A percentile compares a stretch with the other conserved stretches of the same genome.
phyloP scores from a whole-genome alignment of 2,113 vertebrate genomes.

The Tinamus guttatus region DNA sequence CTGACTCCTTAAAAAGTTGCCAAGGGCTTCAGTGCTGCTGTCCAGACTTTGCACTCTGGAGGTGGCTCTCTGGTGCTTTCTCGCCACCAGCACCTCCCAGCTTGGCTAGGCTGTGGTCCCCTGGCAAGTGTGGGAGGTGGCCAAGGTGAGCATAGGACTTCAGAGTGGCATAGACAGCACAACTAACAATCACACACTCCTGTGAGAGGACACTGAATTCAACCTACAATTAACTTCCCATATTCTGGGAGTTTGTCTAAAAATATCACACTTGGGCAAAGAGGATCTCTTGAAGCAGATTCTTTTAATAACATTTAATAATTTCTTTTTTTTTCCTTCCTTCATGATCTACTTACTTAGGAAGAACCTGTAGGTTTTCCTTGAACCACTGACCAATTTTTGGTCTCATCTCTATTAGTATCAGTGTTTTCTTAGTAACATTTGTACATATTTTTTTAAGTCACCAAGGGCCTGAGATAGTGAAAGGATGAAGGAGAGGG shows the following conservation, averaged over 20 bases:
- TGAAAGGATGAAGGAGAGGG: not conserved
- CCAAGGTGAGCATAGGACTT: not conserved
- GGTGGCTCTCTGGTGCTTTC: not conserved
- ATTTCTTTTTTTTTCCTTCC: too few relatives aligned
- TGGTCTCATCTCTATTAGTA: not conserved
- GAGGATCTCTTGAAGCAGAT: not conserved
- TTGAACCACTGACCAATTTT: not conserved
- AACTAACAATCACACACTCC: not conserved
- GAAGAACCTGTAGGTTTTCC: not conserved
- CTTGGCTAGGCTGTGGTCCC: fast-evolving
- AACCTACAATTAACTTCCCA: not conserved
- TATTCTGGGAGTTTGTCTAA: not conserved
- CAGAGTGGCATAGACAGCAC: fast-evolving
- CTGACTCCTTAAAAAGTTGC: not conserved
- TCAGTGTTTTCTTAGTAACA: not conserved
- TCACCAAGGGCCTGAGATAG: not conserved
- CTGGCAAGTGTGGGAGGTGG: not conserved
- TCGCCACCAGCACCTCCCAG: fast-evolving
- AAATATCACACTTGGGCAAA: not conserved
- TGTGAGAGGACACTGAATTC: not conserved
- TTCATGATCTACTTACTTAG: not conserved
- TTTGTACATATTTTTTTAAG: too few relatives aligned
- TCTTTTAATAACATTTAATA: too few relatives aligned
- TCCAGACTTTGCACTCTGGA: not conserved
- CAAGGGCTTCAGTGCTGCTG: not conserved